phyloP scores from a whole-genome alignment of 1,140 invertebrate genomes.

The Pristionchus pacificus region DNA sequence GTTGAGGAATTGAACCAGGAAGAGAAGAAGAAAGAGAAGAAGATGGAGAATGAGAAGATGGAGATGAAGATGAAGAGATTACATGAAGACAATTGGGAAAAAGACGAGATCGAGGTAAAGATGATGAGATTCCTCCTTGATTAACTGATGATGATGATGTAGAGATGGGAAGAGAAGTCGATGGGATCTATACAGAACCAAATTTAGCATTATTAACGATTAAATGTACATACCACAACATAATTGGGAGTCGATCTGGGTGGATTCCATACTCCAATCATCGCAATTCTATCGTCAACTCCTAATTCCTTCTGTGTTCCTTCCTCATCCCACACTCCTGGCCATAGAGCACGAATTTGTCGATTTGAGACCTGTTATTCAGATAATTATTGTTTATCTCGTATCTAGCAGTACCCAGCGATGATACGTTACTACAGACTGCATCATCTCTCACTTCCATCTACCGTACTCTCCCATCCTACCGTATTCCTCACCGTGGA shows the following conservation, averaged over 20 bases:
- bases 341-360: constrained; percentile 15
- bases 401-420: no score
- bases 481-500: constrained; percentile 8
- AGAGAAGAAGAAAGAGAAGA: not conserved
- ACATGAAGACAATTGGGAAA: not conserved
- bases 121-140: not conserved
- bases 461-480: no score
- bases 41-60: not conserved
- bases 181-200: constrained; percentile 9
- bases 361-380: no score
- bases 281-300: constrained; percentile 13
- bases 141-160: no score
- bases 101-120: not conserved
- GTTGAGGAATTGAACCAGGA: no score
- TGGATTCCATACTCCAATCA: constrained; percentile 2
- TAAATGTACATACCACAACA: not conserved
- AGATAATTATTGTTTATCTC: no score
- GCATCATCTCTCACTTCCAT: no score
- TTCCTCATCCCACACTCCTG: constrained; percentile 17
- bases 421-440: no score
- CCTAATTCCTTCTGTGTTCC: constrained; percentile 13
- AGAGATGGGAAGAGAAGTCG: constrained; percentile 13
- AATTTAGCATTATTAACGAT: not conserved
- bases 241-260: not conserved
- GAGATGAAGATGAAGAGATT: not conserved